Evolutionary conservation across 1,140 invertebrate genomes (phyloP).

Genomic region (Drosophila parabipectinata): DNA sequence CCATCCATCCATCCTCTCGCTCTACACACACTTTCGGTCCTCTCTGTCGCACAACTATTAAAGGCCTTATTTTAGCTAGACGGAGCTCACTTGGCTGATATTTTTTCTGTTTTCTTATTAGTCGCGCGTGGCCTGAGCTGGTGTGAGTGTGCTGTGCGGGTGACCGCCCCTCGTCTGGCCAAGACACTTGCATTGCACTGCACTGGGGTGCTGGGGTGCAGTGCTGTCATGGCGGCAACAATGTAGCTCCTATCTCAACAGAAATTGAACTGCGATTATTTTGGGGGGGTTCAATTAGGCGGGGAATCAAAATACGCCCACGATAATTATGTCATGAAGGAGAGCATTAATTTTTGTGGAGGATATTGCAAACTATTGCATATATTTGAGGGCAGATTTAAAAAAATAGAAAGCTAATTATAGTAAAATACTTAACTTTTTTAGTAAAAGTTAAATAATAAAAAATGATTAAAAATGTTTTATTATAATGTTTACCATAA

Average conservation of each 20-base stretch:
- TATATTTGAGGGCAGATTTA: too few relatives aligned
- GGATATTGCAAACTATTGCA: too few relatives aligned
- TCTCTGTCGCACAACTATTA: conserved; percentile 46
- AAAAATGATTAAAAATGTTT: too few relatives aligned
- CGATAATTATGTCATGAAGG: conserved; percentile 20
- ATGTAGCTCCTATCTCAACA: conserved; percentile 56
- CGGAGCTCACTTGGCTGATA: conserved; percentile 11
- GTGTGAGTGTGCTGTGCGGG: conserved; percentile 18
- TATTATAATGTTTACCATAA: too few relatives aligned
- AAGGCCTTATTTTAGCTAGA: conserved; percentile 56
- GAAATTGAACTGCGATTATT: conserved; percentile 55
- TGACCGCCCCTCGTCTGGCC: not conserved
- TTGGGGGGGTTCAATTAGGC: conserved; percentile 48
- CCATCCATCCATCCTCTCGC: conserved; percentile 10
- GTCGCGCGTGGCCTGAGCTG: conserved; percentile 65
- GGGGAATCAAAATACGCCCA: conserved; percentile 17
- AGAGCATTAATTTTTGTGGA: not conserved
- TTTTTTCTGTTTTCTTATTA: conserved; percentile 66
- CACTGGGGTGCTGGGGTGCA: not conserved
- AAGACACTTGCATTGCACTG: too few relatives aligned
- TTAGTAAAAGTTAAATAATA: too few relatives aligned
- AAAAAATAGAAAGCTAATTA: too few relatives aligned
- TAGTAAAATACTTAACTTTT: too few relatives aligned
- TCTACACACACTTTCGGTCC: conserved; percentile 1
- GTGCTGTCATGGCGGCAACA: conserved; percentile 10